Base-by-base conservation (phyloP, 2,797 vertebrate species). In the Tamandua tetradactyla region DNA sequence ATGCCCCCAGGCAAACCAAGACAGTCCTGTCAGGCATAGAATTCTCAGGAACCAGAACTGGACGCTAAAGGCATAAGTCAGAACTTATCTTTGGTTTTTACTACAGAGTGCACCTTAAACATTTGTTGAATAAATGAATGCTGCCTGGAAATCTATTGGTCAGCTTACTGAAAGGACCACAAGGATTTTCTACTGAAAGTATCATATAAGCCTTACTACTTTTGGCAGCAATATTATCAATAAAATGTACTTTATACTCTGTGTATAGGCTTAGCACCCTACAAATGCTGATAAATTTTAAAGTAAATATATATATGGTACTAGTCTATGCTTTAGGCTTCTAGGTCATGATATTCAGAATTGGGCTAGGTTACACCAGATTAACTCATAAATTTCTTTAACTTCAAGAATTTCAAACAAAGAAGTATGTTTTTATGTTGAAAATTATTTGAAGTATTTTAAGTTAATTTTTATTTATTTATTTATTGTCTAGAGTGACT, bases 231-330 rank as follows among this genome's bases (percentile, higher is more conserved):
- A 5, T 55, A 52, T 85, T 93, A 69, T 93, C 69, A 93, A 42
- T 62, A 59, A 90, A 90, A 91, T 89, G 40, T 0, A 52, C 17
- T 59, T 66, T 42, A 40, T 74, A 27, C 7, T 75, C 89, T 89
- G 7, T 69, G 14, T 47, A 83, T 5, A 83, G 15, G 37, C 6
- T 74, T 42, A 66, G 17, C 2, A 25, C 15, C 91, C 17, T 52
- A 32, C 6, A 85, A 83, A 87, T 94, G 32, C 42, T 95, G 35
- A 49, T 42, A 40, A 80, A 94, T 95, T 89, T 32, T 13, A 76
- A 85, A 61, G 71, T 76, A 52, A 87, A 47, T 20, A 61, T 44
- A 2, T 87, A 27, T 14, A 32, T 52, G 37, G 8, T 32, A 40
- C 30, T 35, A 52, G 76, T 57, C 17, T 57, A 6, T 82, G 11